Evolutionary conservation across 2,113 vertebrate genomes (phyloP).

Genomic region (Dicentrarchus labrax): DNA sequence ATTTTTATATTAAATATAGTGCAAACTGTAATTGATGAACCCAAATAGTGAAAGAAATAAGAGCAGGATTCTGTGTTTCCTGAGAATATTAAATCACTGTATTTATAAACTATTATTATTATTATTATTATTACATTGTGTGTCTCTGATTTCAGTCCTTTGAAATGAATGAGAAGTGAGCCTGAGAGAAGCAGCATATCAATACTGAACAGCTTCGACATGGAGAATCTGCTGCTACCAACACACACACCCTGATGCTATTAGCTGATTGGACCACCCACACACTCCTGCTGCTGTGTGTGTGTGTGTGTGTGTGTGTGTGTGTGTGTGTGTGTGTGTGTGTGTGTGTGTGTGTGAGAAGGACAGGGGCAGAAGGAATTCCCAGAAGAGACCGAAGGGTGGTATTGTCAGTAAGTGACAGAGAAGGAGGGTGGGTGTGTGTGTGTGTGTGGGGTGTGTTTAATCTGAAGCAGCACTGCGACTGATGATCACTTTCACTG

Average conservation of each 20-base stretch:
- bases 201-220: conserved; percentile 14
- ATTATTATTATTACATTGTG: too few relatives aligned
- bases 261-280: conserved; percentile 61
- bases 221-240: background rate
- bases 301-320: conserved; percentile 32
- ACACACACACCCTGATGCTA: conserved; percentile 50
- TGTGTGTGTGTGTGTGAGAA: too few relatives aligned
- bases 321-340: background rate
- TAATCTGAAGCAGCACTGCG: background rate
- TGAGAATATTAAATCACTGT: too few relatives aligned
- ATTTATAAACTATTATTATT: too few relatives aligned
- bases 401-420: conserved; percentile 1
- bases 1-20: too few relatives aligned
- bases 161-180: too few relatives aligned
- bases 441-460: background rate
- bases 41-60: too few relatives aligned
- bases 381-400: conserved; percentile 11
- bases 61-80: too few relatives aligned
- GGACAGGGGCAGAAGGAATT: conserved; percentile 17
- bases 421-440: background rate
- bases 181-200: conserved; percentile 5
- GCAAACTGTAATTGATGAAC: too few relatives aligned
- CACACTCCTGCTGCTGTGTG: conserved; percentile 20
- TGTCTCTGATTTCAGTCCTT: background rate
- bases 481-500: background rate